Evolutionary conservation across 2,888 invertebrate genomes (phyloP).

Genomic region (Hedychridium roseum): DNA sequence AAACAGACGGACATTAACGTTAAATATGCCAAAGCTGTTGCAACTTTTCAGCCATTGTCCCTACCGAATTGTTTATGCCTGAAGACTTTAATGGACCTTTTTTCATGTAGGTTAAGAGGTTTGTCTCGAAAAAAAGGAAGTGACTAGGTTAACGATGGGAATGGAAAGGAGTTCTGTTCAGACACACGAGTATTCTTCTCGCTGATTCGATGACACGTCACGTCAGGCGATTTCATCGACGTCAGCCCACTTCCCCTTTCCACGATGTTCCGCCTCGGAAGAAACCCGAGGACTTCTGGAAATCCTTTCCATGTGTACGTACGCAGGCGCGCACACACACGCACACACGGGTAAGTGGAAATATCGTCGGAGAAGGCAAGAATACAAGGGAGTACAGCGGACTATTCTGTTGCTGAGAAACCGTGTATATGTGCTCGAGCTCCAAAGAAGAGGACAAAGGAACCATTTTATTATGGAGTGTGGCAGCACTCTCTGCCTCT

Average conservation of each 20-base stretch:
- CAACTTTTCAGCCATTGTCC: no score
- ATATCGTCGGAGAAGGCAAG: slow-evolving; percentile 16
- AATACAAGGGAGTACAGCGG: slow-evolving; percentile 9
- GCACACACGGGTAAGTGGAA: slow-evolving; percentile 1
- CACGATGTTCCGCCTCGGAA: slow-evolving; percentile 17
- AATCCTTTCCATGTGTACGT: slow-evolving; percentile 44
- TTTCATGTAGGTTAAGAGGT: no score
- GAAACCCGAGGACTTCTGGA: slow-evolving; percentile 36
- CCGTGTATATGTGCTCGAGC: slow-evolving; percentile 23
- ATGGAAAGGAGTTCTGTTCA: no score
- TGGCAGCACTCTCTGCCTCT: slow-evolving; percentile 18
- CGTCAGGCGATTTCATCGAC: slow-evolving; percentile 24
- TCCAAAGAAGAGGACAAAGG: slow-evolving; percentile 36
- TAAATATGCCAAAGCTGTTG: no score
- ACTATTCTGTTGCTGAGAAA: slow-evolving; percentile 32
- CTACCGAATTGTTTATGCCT: no score
- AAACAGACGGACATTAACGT: no score
- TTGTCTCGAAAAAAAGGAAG: no score
- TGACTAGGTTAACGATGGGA: no score
- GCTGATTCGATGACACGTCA: slow-evolving; percentile 34
- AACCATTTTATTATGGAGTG: slow-evolving; percentile 50
- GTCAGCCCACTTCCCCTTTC: slow-evolving; percentile 18
- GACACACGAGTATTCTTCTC: no score
- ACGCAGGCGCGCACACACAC: slow-evolving; percentile 9
- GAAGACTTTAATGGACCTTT: no score